phyloP scores from a whole-genome alignment of 2,888 invertebrate genomes.

The Girardia tigrina region DNA sequence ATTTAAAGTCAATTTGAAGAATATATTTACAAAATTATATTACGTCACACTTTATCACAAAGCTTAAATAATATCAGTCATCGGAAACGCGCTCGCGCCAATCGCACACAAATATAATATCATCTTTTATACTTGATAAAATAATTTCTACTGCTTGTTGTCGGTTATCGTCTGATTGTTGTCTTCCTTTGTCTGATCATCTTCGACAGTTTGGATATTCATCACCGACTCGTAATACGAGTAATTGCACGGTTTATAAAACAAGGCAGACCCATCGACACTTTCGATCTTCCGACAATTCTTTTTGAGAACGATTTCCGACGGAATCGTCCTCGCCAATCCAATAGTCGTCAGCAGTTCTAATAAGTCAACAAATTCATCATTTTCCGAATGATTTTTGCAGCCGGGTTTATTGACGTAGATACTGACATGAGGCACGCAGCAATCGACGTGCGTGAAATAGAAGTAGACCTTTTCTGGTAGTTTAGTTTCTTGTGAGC shows the following conservation, averaged over 20 bases:
- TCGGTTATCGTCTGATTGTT: no score
- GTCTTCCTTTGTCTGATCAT: no score
- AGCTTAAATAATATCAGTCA: no score
- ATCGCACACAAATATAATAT: no score
- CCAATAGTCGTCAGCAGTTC: conserved; percentile 5
- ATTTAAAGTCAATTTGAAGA: no score
- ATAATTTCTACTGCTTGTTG: no score
- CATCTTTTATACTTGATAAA: no score
- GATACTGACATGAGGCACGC: neutral
- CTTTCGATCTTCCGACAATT: neutral
- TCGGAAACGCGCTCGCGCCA: no score
- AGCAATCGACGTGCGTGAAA: conserved; percentile 8
- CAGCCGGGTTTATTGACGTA: neutral
- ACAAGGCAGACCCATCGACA: neutral
- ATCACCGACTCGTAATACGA: neutral
- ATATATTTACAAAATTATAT: no score
- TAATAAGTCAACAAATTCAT: conserved; percentile 2
- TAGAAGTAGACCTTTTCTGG: neutral
- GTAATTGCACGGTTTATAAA: neutral
- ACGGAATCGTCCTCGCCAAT: neutral
- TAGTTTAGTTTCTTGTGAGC: neutral
- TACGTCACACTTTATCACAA: no score
- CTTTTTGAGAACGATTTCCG: neutral
- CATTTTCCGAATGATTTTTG: neutral
- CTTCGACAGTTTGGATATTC: neutral